Conservation (phyloP, 2,113 vertebrate species). For the Thermophis baileyi region DNA sequence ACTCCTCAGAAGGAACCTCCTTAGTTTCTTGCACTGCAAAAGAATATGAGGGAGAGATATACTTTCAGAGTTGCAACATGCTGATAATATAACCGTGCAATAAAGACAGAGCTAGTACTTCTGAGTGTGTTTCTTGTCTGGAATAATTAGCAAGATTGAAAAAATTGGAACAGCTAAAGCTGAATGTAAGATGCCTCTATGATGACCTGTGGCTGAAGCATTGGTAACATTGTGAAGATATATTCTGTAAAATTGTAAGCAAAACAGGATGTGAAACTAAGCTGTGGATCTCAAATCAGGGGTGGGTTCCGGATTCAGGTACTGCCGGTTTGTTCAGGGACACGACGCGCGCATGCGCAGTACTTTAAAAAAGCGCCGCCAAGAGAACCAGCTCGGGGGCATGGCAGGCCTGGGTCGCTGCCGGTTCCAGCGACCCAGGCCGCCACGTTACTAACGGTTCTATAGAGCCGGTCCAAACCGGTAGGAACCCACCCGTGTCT, state of each 20-base stretch:
- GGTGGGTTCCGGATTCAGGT: no score
- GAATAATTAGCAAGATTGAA: neutral
- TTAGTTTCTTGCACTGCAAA: neutral
- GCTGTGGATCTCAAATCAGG: neutral
- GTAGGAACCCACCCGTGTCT: no score
- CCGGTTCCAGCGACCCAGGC: no score
- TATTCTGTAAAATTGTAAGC: neutral
- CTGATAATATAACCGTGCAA: neutral
- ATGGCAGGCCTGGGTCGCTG: no score
- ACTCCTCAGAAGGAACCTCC: neutral
- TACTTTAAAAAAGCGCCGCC: no score
- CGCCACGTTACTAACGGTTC: no score
- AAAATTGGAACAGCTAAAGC: neutral
- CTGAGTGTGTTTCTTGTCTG: neutral
- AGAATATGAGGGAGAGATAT: neutral
- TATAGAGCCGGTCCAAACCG: no score
- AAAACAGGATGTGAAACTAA: neutral
- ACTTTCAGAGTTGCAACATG: neutral
- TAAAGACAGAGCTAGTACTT: neutral
- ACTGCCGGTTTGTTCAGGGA: no score
- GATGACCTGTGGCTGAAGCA: neutral
- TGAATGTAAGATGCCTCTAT: neutral
- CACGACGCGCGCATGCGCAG: no score
- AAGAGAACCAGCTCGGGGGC: no score
- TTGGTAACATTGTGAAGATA: neutral